phyloP scores from a whole-genome alignment of 2,797 vertebrate genomes.

The Hoplostethus atlanticus region DNA sequence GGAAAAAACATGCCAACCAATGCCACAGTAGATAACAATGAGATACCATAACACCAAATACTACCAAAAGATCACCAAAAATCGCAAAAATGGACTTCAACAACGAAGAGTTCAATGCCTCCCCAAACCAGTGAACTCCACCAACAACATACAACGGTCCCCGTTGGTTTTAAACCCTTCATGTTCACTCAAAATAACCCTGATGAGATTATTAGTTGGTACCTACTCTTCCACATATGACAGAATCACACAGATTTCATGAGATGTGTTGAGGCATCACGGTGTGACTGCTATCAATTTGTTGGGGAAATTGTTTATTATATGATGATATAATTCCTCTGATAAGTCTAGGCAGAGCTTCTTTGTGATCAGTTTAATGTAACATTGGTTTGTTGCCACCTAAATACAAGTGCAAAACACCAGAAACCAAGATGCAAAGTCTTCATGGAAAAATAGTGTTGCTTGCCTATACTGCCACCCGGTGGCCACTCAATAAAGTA shows the following conservation, averaged over 20 bases:
- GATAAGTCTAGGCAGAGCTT: constrained; percentile 42
- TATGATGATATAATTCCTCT: constrained; percentile 52
- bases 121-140: no score
- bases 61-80: constrained; percentile 21
- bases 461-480: constrained; percentile 63
- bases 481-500: constrained; percentile 42
- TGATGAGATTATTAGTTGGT: constrained; percentile 18
- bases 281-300: constrained; percentile 19
- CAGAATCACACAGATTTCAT: constrained; percentile 22
- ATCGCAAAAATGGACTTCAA: constrained; percentile 24
- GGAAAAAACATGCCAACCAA: constrained; percentile 58
- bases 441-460: constrained; percentile 11
- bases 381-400: constrained; percentile 66
- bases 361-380: constrained; percentile 57
- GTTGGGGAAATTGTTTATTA: not conserved
- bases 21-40: constrained; percentile 40
- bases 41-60: constrained; percentile 29
- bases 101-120: not conserved
- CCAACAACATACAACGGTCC: not conserved
- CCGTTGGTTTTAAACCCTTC: constrained; percentile 1
- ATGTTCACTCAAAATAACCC: constrained; percentile 27
- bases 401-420: constrained; percentile 64
- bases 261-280: not conserved
- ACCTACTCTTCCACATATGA: not conserved
- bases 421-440: constrained; percentile 57